These are phyloP conservation scores for Enteromius radiatus DNA, from an alignment of 2,797 vertebrate genomes.

Conservation along the genomic window DNA sequence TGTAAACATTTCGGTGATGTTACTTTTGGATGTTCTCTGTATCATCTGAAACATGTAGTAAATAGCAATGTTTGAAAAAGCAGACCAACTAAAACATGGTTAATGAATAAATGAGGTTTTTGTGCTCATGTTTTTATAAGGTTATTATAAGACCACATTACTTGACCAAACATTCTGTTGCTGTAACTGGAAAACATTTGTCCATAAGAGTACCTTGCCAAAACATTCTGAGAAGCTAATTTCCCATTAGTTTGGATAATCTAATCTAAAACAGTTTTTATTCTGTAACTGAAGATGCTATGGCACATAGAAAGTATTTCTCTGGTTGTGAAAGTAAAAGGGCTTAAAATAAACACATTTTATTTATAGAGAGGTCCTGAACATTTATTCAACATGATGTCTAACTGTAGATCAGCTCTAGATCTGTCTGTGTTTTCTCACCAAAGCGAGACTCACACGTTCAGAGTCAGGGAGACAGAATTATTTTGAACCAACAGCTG, in stretches of 20 bases:
- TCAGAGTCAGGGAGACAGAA: conserved; percentile 33
- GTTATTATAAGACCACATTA: too few species aligned
- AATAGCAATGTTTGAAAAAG: not conserved
- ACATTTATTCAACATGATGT: conserved; percentile 54
- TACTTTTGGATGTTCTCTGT: not conserved
- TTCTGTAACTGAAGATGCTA: not conserved
- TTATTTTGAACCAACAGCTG: conserved; percentile 40
- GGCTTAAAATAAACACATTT: conserved; percentile 47
- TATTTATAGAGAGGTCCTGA: conserved; percentile 48
- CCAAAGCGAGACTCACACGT: conserved; percentile 46
- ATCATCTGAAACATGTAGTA: not conserved
- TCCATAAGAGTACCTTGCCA: not conserved
- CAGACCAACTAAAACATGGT: not conserved
- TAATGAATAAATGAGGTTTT: too few species aligned
- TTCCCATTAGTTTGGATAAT: not conserved
- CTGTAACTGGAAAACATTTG: not conserved
- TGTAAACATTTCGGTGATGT: too few species aligned
- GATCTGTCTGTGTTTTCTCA: conserved; percentile 44
- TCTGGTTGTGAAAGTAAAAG: conserved; percentile 18
- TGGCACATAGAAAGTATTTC: not conserved
- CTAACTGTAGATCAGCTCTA: conserved; percentile 42
- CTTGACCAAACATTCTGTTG: not conserved
- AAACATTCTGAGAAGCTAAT: not conserved
- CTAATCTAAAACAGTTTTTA: not conserved
- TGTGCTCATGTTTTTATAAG: too few species aligned